A percentile compares a stretch with the other conserved stretches of the same genome.
Evolutionary conservation across 2,888 invertebrate genomes (phyloP).

Genomic region (Polietes domitor): DNA sequence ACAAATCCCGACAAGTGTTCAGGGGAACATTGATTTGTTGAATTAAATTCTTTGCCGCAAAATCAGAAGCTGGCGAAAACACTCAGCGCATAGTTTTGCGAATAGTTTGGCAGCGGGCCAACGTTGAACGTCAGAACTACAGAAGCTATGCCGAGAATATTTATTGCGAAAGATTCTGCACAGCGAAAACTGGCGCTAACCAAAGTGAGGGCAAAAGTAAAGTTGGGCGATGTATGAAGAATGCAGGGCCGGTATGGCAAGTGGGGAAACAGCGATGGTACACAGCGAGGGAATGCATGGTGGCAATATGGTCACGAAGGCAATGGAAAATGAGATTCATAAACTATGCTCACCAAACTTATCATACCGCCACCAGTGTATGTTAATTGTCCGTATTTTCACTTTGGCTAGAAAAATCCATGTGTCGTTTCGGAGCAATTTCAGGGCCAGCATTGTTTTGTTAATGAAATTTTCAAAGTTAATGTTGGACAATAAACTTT

Average conservation of each 20-base stretch:
- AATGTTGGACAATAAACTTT: background rate
- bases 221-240: too few relatives aligned
- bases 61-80: constrained; percentile 28
- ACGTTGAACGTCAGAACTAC: background rate
- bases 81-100: constrained; percentile 30
- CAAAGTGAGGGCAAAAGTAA: too few relatives aligned
- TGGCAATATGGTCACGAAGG: too few relatives aligned
- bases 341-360: background rate
- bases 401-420: background rate
- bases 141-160: background rate
- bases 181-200: too few relatives aligned
- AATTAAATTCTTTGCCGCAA: constrained; percentile 16
- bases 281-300: too few relatives aligned
- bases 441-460: constrained; percentile 19
- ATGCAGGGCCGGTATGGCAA: too few relatives aligned
- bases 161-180: background rate
- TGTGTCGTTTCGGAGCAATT: background rate
- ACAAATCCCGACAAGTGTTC: constrained; percentile 17
- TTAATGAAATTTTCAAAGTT: constrained; percentile 25
- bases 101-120: constrained; percentile 31
- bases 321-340: too few relatives aligned
- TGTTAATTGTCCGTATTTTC: background rate
- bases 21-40: constrained; percentile 30
- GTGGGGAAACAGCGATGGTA: too few relatives aligned
- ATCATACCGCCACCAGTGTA: background rate